Conservation (phyloP, 2,797 vertebrate species). For the Lepus oiostolus region DNA sequence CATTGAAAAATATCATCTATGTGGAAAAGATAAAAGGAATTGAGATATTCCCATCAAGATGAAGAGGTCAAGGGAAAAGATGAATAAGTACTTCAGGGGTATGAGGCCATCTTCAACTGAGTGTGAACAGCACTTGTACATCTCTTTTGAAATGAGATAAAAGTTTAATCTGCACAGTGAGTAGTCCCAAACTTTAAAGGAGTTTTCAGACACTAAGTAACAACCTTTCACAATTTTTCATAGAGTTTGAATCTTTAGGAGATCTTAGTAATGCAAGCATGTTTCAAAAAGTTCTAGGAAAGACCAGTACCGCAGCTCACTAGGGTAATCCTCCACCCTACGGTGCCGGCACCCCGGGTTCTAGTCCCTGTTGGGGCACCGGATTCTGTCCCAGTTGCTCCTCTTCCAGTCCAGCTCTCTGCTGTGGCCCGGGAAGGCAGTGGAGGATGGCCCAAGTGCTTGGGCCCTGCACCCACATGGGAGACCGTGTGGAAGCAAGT, state of each 20-base stretch:
- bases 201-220: slow-evolving; percentile 28
- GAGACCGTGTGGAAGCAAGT: no score
- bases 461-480: no score
- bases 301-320: no score
- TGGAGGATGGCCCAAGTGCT: no score
- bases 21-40: slow-evolving; percentile 35
- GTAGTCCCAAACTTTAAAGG: not conserved
- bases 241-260: not conserved
- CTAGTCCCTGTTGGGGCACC: no score
- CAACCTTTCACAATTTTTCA: slow-evolving; percentile 27
- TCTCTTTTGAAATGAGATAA: slow-evolving; percentile 51
- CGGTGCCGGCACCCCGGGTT: no score
- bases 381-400: no score
- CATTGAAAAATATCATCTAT: slow-evolving; percentile 17
- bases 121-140: not conserved
- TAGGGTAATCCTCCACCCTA: no score
- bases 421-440: no score
- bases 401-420: no score
- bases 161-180: not conserved
- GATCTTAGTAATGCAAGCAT: not conserved
- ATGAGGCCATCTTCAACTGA: not conserved
- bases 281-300: not conserved
- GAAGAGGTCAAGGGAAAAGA: not conserved
- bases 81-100: not conserved
- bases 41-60: slow-evolving; percentile 5